These are phyloP conservation scores for Dolichopus griseipennis DNA, from an alignment of 2,888 invertebrate species.

Conservation along the genomic window DNA sequence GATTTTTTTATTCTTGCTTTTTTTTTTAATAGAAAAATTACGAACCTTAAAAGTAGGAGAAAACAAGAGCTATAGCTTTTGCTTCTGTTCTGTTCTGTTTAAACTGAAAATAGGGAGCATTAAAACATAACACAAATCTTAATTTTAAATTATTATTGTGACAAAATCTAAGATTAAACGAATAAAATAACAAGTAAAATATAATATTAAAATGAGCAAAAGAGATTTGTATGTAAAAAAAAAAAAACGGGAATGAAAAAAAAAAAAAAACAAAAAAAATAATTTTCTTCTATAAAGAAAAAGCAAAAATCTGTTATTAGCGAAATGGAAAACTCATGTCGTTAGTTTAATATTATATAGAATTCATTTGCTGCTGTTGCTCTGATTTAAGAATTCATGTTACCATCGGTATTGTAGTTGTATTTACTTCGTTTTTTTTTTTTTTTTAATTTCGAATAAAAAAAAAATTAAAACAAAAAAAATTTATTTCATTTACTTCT, in stretches of 20 bases:
- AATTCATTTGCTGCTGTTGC: no score
- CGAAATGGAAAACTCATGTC: constrained; percentile 6
- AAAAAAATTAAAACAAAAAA: background rate
- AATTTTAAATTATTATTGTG: constrained; percentile 4
- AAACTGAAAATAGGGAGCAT: no score
- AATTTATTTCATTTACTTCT: no score
- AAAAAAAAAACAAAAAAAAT: background rate
- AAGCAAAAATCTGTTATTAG: background rate
- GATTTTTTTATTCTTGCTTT: no score
- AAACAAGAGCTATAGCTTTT: no score
- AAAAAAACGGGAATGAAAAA: background rate
- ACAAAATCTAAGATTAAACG: background rate
- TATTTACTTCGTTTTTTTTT: no score
- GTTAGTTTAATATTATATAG: background rate
- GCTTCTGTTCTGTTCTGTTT: no score
- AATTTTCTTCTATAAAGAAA: background rate
- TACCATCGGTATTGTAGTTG: background rate
- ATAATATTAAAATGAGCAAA: no score
- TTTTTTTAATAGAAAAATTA: no score
- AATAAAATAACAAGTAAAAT: background rate
- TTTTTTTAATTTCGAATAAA: background rate
- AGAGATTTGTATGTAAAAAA: background rate
- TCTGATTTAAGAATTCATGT: no score
- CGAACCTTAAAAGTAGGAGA: background rate
- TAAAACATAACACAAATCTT: background rate